phyloP scores from a whole-genome alignment of 2,888 invertebrate genomes.

The Rhopalosiphum nymphaeae region DNA sequence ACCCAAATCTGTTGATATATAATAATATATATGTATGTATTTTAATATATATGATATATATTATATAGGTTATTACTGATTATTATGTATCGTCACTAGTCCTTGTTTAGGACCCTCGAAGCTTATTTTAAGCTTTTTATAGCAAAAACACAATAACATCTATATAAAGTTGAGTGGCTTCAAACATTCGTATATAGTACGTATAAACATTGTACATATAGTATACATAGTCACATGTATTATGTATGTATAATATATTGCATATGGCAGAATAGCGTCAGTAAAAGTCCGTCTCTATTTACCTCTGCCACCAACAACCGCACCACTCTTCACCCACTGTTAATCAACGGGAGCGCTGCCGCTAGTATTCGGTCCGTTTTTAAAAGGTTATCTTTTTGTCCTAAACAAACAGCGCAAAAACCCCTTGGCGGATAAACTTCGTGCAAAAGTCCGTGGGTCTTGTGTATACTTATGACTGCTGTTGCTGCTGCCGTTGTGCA shows the following conservation, averaged over 20 bases:
- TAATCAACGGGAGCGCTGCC: slow-evolving; percentile 51
- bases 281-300: slow-evolving; percentile 28
- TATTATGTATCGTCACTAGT: neutral
- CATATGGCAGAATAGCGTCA: neutral
- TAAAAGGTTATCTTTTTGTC: slow-evolving; percentile 65
- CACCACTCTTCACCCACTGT: slow-evolving; percentile 18
- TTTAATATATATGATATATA: no score
- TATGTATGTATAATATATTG: neutral
- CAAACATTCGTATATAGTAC: neutral
- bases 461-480: slow-evolving; percentile 55
- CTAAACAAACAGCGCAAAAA: slow-evolving; percentile 59
- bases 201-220: neutral
- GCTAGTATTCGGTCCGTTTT: slow-evolving; percentile 57
- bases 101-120: neutral
- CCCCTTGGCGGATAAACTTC: slow-evolving; percentile 62
- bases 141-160: neutral
- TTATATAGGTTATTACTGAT: neutral
- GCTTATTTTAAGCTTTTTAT: neutral
- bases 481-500: slow-evolving; percentile 48
- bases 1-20: neutral
- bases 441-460: slow-evolving; percentile 60
- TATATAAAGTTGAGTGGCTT: neutral
- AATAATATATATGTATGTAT: neutral
- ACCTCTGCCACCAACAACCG: neutral
- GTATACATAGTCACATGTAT: neutral